Percentiles rank a stretch among this genome's conserved stretches.
Conservation (phyloP, 2,888 invertebrate species). For the Dinocampus coccinellae region DNA sequence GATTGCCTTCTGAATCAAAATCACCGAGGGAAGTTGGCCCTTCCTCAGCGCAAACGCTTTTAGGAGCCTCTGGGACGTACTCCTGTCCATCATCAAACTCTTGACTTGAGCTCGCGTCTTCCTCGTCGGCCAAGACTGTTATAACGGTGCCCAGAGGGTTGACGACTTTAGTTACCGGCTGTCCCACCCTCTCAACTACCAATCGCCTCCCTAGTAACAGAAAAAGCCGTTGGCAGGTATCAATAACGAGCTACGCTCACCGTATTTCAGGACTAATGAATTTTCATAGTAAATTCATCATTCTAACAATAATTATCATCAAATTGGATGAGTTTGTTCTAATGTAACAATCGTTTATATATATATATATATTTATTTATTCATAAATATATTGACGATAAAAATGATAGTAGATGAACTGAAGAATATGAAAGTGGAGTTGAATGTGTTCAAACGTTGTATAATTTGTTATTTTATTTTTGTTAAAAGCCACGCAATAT, state of each 20-base stretch:
- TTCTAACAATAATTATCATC: background rate
- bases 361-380: background rate
- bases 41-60: conserved; percentile 64
- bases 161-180: conserved; percentile 78
- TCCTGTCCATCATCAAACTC: conserved; percentile 58
- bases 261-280: conserved; percentile 29
- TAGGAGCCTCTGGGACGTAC: conserved; percentile 53
- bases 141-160: conserved; percentile 83
- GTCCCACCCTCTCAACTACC: conserved; percentile 70
- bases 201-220: conserved; percentile 79
- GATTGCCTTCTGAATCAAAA: conserved; percentile 57
- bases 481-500: too few species aligned
- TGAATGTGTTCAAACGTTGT: too few species aligned
- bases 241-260: conserved; percentile 57
- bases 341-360: background rate
- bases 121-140: conserved; percentile 69
- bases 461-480: too few species aligned
- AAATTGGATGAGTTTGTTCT: background rate
- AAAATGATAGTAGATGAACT: too few species aligned
- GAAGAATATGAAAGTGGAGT: too few species aligned
- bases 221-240: conserved; percentile 88
- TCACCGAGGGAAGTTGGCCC: conserved; percentile 64
- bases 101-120: conserved; percentile 61
- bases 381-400: too few species aligned
- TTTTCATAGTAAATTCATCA: conserved; percentile 25